A percentile compares a stretch with the other conserved stretches of the same genome.
phyloP scores from a whole-genome alignment of 1,140 invertebrate species.

The Drosophila aff. region DNA sequence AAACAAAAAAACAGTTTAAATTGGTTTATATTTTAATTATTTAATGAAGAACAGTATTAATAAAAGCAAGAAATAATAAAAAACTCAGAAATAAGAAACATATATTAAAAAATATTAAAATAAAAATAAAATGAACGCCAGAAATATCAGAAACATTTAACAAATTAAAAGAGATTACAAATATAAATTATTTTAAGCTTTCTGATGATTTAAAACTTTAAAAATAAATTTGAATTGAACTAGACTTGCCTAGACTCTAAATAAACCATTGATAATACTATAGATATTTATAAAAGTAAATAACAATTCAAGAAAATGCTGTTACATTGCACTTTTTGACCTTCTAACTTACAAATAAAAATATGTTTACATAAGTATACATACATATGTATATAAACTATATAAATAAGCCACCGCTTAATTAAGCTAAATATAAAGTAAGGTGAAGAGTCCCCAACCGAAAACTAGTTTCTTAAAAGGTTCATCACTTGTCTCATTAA shows the following conservation, averaged over 20 bases:
- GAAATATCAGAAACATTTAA: background rate
- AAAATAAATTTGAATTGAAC: background rate
- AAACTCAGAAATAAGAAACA: too few species aligned
- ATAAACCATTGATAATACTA: background rate
- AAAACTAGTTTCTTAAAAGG: conserved; percentile 44
- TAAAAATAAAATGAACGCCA: background rate
- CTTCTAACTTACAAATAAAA: background rate
- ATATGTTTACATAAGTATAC: background rate
- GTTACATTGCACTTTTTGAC: background rate
- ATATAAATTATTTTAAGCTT: background rate
- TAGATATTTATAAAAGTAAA: background rate
- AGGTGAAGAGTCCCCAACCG: background rate
- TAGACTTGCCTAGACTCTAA: background rate
- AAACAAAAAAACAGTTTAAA: background rate
- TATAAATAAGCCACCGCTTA: background rate
- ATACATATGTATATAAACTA: background rate
- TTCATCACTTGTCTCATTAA: conserved; percentile 48
- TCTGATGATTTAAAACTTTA: too few species aligned
- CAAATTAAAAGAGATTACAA: background rate
- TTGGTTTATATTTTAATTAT: background rate
- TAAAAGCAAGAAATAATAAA: background rate
- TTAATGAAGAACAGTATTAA: background rate
- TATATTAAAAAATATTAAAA: too few species aligned
- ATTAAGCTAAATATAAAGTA: conserved; percentile 12
- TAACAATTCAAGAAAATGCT: background rate